A percentile compares a stretch with the other conserved stretches of the same genome.
These are phyloP conservation scores for Cantharis nigra DNA, from an alignment of 2,888 invertebrate genomes.

Conservation along the genomic window DNA sequence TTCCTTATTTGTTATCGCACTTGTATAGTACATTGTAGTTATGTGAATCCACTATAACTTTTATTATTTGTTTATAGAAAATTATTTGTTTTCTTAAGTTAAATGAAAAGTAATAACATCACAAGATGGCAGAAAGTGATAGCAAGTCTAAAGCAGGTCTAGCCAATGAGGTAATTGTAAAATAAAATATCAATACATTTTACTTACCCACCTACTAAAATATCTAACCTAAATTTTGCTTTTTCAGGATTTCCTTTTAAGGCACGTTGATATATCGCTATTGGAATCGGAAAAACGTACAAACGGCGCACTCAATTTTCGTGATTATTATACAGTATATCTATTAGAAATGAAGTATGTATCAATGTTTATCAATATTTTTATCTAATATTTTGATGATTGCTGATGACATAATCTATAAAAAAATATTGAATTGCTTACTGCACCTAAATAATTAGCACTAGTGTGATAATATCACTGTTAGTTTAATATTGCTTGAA, in stretches of 20 bases:
- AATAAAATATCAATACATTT: conserved; percentile 18
- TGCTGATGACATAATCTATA: neutral
- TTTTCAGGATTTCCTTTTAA: conserved; percentile 68
- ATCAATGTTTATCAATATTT: conserved; percentile 5
- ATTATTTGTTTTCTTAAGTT: conserved; percentile 17
- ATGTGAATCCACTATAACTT: neutral
- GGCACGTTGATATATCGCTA: conserved; percentile 75
- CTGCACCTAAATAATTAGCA: neutral
- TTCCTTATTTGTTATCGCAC: neutral
- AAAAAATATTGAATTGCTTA: neutral
- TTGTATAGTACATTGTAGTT: neutral
- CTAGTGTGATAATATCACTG: neutral
- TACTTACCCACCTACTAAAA: conserved; percentile 3
- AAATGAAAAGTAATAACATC: conserved; percentile 9
- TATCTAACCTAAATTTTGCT: conserved; percentile 25
- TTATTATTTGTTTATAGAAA: neutral
- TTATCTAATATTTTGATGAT: neutral
- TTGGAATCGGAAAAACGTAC: conserved; percentile 78
- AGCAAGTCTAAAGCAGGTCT: conserved; percentile 17
- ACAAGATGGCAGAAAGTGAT: conserved; percentile 26
- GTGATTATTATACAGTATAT: conserved; percentile 79
- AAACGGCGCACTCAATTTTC: conserved; percentile 73
- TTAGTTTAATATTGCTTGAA: neutral
- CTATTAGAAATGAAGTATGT: conserved; percentile 78
- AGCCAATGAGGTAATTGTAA: conserved; percentile 23